Base-by-base conservation (phyloP, 2,888 invertebrate species). In the Ecliptopera silaceata region DNA sequence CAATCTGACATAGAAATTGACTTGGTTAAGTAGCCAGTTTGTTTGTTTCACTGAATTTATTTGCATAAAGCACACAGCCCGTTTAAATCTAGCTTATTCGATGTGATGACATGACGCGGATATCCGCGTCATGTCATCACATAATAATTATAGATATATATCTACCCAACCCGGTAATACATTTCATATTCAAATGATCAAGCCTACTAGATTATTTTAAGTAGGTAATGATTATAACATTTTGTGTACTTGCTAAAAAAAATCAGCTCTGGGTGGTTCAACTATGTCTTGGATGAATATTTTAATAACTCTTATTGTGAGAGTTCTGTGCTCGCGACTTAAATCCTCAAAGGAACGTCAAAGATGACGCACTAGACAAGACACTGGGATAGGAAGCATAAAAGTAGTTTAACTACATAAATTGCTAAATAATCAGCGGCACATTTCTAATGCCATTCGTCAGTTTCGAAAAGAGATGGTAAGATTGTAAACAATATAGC, bases 41-140 rank as follows among this genome's bases (percentile, higher is more conserved):
- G 18, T 50, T 57, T 18, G 17, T 52, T 44, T 10, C 13, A 31
- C 17, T 13, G 32, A 45, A 38, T 45, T 43, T 26, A 43, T 60
- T 52, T 43, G 63, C 74, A 74, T 72, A 72, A 74, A 76, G 74
- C 72, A 76, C 71, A 72, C 72, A 59, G 61, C 71, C 66, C 63
- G 56, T 70, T 51, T 46, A 36, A 29, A 47, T 31, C n/a, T 15
- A 15, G 15, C 36, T 36, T 13, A 34, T 36, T 36, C 36, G 36
- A 36, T 36, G 36, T 36, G 4, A 34, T n/a, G 20, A 31, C 31
- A 31, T 12, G 34, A 34, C 4, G 12, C 12, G 12, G 13, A 13
- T 36, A 36, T 10, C 36, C 36, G 5, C 31, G 31, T n/a, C n/a
- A n/a, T n/a, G n/a, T n/a, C n/a, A n/a, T n/a, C n/a, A n/a, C n/a